Evolutionary conservation across 2,113 vertebrate species (phyloP).

Genomic region (Aleadryas rufinucha): DNA sequence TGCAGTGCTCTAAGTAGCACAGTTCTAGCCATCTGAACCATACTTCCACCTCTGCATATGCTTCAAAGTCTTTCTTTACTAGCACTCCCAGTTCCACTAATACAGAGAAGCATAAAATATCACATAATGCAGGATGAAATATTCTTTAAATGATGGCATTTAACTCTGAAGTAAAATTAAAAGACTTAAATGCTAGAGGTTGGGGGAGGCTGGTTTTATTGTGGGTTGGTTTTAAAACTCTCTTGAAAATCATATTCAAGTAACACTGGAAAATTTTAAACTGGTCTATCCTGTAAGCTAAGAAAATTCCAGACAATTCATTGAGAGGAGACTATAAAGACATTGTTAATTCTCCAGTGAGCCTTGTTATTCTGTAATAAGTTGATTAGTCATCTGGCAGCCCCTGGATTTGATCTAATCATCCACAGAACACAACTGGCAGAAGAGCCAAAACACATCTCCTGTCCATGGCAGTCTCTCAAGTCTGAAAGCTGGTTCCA

Average conservation of each 20-base stretch:
- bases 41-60: not conserved
- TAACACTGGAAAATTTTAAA: slow-evolving; percentile 25
- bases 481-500: slow-evolving; percentile 15
- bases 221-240: not conserved
- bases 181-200: not conserved
- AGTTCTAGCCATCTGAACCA: not conserved
- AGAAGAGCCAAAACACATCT: slow-evolving; percentile 29
- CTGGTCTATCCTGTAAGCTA: not conserved
- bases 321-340: slow-evolving; percentile 19
- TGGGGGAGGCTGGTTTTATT: not conserved
- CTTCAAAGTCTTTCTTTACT: not conserved
- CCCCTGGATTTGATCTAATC: slow-evolving; percentile 21
- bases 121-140: not conserved
- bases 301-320: slow-evolving; percentile 41
- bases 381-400: slow-evolving; percentile 52
- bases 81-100: not conserved
- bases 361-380: slow-evolving; percentile 32
- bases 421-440: slow-evolving; percentile 7
- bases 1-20: not conserved
- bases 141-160: not conserved
- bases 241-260: not conserved
- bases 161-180: not conserved
- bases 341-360: slow-evolving; percentile 15
- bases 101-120: not conserved
- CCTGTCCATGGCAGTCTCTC: not conserved